Percentiles rank a stretch among this genome's conserved stretches.
These are phyloP conservation scores for Sardinella longiceps DNA, from an alignment of 2,797 vertebrate genomes.

Conservation along the genomic window DNA sequence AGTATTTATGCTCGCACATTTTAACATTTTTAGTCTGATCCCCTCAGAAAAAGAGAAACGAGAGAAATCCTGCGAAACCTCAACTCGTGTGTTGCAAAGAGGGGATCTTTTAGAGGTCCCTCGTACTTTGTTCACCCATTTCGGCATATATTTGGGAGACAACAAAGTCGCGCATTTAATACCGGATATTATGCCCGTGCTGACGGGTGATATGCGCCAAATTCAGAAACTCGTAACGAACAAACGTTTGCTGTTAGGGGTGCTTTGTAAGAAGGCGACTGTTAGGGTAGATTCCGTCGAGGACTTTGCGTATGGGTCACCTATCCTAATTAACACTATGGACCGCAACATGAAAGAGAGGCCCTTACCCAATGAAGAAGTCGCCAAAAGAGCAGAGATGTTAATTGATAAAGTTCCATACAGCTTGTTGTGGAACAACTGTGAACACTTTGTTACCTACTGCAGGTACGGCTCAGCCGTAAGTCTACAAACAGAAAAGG, in stretches of 20 bases:
- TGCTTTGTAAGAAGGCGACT: slow-evolving; percentile 82
- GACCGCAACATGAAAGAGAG: slow-evolving; percentile 72
- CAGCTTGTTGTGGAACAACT: slow-evolving; percentile 97
- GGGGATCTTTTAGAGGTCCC: slow-evolving; percentile 92
- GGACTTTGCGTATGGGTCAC: slow-evolving; percentile 90
- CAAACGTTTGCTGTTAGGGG: slow-evolving; percentile 87
- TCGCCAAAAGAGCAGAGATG: slow-evolving; percentile 83
- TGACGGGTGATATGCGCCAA: slow-evolving; percentile 72
- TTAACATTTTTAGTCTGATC: slow-evolving; percentile 70
- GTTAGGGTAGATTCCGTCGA: slow-evolving; percentile 91
- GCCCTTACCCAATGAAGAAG: slow-evolving; percentile 83
- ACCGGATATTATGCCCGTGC: slow-evolving; percentile 87
- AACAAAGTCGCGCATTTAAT: slow-evolving; percentile 92
- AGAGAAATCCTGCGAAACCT: slow-evolving; percentile 55
- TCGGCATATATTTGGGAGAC: slow-evolving; percentile 92
- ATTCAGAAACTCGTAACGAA: slow-evolving; percentile 85
- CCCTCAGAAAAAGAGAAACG: slow-evolving; percentile 43
- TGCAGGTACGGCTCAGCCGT: slow-evolving; percentile 85
- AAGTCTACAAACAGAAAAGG: slow-evolving; percentile 92
- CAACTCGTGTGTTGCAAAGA: slow-evolving; percentile 69
- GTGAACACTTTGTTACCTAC: slow-evolving; percentile 94
- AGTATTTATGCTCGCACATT: slow-evolving; percentile 79
- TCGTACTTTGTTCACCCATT: slow-evolving; percentile 90
- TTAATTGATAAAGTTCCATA: slow-evolving; percentile 83
- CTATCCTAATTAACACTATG: slow-evolving; percentile 84